Evolutionary conservation across 2,113 vertebrate species (phyloP).

Genomic region (Oreotragus oreotragus): DNA sequence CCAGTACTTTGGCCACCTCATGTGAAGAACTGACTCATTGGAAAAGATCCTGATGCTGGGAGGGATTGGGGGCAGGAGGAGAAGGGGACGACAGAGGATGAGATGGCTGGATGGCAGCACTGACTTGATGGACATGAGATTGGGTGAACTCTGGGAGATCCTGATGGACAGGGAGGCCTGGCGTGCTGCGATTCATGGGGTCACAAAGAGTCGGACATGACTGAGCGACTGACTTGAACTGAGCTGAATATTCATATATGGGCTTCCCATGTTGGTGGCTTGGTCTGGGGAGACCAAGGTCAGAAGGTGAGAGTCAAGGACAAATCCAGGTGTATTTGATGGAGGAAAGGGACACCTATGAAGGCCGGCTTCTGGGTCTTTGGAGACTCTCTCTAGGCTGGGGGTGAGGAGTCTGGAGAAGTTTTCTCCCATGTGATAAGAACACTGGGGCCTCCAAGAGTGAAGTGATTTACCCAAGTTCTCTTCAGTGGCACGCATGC

Average conservation of each 20-base stretch:
- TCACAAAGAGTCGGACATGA: fast-evolving
- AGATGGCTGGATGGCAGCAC: too few species aligned
- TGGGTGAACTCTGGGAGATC: too few species aligned
- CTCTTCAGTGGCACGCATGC: background rate
- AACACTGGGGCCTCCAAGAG: background rate
- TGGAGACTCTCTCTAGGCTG: background rate
- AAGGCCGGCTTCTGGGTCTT: background rate
- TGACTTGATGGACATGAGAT: fast-evolving
- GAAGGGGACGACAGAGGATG: too few species aligned
- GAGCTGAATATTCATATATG: background rate
- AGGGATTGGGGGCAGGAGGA: too few species aligned
- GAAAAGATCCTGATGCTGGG: too few species aligned
- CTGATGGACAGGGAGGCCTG: too few species aligned
- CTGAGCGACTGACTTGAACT: too few species aligned
- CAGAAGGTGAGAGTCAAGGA: background rate
- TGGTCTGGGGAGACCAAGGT: background rate
- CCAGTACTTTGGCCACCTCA: too few species aligned
- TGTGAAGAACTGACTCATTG: too few species aligned
- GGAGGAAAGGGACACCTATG: background rate
- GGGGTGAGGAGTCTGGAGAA: background rate
- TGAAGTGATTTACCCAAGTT: background rate
- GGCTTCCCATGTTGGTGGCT: background rate
- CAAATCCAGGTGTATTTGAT: background rate
- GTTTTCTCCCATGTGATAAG: background rate
- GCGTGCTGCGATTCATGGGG: too few species aligned